These are phyloP conservation scores for Halocynthia roretzi DNA, from an alignment of 23 tunicate species.

Conservation along the genomic window DNA sequence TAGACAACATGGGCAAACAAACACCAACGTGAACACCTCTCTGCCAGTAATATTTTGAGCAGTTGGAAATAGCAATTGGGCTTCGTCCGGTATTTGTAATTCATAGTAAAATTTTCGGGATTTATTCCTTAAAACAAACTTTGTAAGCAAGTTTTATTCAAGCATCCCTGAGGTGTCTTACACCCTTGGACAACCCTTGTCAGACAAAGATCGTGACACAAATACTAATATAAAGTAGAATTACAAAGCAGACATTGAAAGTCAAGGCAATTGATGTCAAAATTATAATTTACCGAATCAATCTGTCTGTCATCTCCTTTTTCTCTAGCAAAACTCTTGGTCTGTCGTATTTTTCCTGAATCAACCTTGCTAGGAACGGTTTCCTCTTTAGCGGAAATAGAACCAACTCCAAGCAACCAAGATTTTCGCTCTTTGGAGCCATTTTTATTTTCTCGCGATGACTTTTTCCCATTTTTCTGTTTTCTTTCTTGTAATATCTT, in stretches of 20 bases:
- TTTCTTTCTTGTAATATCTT: not conserved
- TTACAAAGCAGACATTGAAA: too few species aligned
- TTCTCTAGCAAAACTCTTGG: not conserved
- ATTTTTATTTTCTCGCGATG: not conserved
- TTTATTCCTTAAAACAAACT: too few species aligned
- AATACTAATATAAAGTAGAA: not conserved
- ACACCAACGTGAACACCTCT: too few species aligned
- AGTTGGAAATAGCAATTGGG: too few species aligned
- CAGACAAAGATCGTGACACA: not conserved
- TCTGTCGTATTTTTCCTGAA: not conserved
- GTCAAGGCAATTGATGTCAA: not conserved
- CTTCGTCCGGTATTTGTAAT: too few species aligned
- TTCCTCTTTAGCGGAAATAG: slow-evolving; percentile 1
- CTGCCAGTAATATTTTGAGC: too few species aligned
- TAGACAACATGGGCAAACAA: too few species aligned
- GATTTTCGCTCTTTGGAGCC: slow-evolving; percentile 10
- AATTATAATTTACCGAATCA: not conserved
- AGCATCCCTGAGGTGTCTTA: not conserved
- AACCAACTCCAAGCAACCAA: slow-evolving; percentile 15
- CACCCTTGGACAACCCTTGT: not conserved
- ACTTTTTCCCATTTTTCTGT: not conserved
- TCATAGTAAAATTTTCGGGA: too few species aligned
- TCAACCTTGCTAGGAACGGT: slow-evolving; percentile 3
- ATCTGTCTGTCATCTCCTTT: not conserved
- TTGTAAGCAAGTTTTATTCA: too few species aligned